These are phyloP conservation scores for Dione juno DNA, from an alignment of 2,888 invertebrate genomes.

Conservation along the genomic window DNA sequence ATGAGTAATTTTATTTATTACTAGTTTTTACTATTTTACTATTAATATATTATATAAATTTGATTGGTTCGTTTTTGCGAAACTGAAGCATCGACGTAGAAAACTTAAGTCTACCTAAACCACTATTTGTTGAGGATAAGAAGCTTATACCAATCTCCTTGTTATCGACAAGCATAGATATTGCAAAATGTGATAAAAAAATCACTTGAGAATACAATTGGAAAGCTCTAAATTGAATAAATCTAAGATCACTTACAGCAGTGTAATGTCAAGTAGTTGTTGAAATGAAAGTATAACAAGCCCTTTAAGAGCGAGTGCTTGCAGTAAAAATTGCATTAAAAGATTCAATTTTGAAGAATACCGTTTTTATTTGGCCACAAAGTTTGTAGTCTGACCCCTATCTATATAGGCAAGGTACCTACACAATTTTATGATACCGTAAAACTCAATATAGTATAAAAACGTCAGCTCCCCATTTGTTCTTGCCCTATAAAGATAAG, in stretches of 20 bases:
- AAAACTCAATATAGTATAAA: constrained; percentile 51
- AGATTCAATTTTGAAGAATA: constrained; percentile 37
- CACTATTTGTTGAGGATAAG: constrained; percentile 7
- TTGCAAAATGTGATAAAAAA: background rate
- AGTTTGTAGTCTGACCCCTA: constrained; percentile 42
- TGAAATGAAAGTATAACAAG: background rate
- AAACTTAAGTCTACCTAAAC: constrained; percentile 12
- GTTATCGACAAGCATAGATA: constrained; percentile 1
- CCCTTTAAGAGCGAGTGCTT: constrained; percentile 15
- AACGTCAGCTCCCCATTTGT: constrained; percentile 48
- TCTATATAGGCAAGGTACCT: constrained; percentile 43
- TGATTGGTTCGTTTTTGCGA: background rate
- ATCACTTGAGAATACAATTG: background rate
- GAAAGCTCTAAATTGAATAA: no score
- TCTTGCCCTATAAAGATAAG: constrained; percentile 50
- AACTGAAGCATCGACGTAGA: constrained; percentile 18
- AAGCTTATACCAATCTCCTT: constrained; percentile 6
- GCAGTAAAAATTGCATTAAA: constrained; percentile 34
- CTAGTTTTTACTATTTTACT: no score
- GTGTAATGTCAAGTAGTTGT: background rate
- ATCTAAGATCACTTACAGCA: background rate
- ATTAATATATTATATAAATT: no score
- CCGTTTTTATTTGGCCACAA: constrained; percentile 45
- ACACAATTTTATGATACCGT: constrained; percentile 48
- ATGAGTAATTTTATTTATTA: no score